Base-by-base conservation (phyloP, 2,797 vertebrate species). In the Kryptopterus vitreolus region DNA sequence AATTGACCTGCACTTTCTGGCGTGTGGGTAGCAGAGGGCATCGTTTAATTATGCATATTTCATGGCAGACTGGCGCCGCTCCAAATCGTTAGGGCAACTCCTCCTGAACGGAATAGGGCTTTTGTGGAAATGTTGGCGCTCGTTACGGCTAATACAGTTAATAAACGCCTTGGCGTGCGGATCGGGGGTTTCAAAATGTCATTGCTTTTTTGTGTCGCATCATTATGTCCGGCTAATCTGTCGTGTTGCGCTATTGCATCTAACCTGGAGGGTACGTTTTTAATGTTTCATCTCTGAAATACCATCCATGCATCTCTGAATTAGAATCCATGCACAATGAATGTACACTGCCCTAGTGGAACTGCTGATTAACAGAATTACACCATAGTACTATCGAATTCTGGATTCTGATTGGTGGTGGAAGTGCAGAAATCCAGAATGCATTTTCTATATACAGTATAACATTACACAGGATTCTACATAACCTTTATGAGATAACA, bases 1-100 rank as follows among this genome's bases (percentile, higher is more conserved):
- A 86, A 87, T 84, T 83, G 83, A 88, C 82, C 83, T 82, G 83
- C 77, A 84, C 86, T 88, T 68, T 83, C n/a, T 66, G 69, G 68
- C 50, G 66, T 12, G 69, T 78, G 82, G 84, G 87, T 68, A 43
- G 85, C 59, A 81, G 76, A 83, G 86, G 86, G 85, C 81, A 69
- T 78, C 11, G 29, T 74, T 81, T 74, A 73, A 77, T 77, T 81
- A 78, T 69, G 79, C 74, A 77, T 66, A 78, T 78, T 73, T 75
- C 63, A 77, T 57, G 81, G 35, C 77, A 15, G 69, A 31, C 70
- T 82, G 81, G 81, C 81, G 15, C 29, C 26, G 15, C n/a, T 82
- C 76, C 81, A 82, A 48, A 24, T 57, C 9, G 20, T 65, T 76
- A 33, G 53, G 20, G 9, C 52, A 55, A 33, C 50, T 66, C 8